phyloP scores from a whole-genome alignment of 1,140 invertebrate species.

The Gryon sp. region DNA sequence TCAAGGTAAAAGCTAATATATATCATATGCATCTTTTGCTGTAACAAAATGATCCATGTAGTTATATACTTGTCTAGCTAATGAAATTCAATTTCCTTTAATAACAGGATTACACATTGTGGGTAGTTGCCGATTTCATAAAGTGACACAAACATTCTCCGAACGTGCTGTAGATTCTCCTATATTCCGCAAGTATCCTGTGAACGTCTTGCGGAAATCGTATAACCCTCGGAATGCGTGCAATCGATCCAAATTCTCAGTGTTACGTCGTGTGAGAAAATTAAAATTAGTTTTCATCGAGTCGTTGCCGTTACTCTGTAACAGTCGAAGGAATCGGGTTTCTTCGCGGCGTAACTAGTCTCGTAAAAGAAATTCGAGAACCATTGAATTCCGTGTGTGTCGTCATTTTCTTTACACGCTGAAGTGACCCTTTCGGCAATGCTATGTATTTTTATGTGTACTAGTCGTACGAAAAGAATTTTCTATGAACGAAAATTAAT shows the following conservation, averaged over 20 bases:
- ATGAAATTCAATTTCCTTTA: too few relatives aligned
- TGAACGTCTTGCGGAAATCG: conserved; percentile 58
- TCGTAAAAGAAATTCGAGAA: conserved; percentile 63
- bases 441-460: conserved; percentile 52
- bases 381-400: conserved; percentile 62
- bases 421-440: conserved; percentile 59
- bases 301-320: conserved; percentile 51
- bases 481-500: conserved; percentile 58
- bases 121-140: conserved; percentile 43
- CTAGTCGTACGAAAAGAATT: conserved; percentile 60
- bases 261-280: conserved; percentile 64
- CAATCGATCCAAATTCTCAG: conserved; percentile 61
- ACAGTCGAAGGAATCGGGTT: conserved; percentile 59
- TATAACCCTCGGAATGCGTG: conserved; percentile 53
- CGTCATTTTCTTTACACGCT: conserved; percentile 59
- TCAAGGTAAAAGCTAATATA: too few relatives aligned
- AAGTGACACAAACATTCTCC: conserved; percentile 53
- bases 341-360: conserved; percentile 56
- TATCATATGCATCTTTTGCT: too few relatives aligned
- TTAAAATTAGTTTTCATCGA: conserved; percentile 64
- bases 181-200: conserved; percentile 53
- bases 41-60: too few relatives aligned
- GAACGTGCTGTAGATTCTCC: conserved; percentile 43
- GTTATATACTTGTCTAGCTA: too few relatives aligned
- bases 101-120: conserved; percentile 31